Conservation (phyloP, 1,140 invertebrate genomes). For the Anadara kagoshimensis region DNA sequence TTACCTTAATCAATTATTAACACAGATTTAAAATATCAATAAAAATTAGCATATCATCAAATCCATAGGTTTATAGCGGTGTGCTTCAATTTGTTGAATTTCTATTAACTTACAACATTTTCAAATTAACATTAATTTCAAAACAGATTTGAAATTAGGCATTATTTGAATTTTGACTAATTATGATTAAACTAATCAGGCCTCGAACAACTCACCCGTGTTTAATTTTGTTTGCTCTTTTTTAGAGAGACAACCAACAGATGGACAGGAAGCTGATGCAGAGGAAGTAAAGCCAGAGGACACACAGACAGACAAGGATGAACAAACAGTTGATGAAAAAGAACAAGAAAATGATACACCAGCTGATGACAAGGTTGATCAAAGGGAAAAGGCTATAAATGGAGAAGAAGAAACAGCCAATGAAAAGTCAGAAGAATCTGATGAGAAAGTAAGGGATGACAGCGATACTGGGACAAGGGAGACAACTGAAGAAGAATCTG, state of each 20-base stretch:
- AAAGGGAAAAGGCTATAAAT: no score
- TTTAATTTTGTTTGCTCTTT: conserved; percentile 11
- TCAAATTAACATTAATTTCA: no score
- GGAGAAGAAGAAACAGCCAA: neutral
- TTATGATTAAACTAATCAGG: no score
- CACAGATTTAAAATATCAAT: no score
- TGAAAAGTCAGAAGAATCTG: neutral
- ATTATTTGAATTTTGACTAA: no score
- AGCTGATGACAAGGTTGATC: neutral
- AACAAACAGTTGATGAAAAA: conserved; percentile 19
- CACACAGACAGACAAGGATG: conserved; percentile 15
- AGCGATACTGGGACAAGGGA: neutral
- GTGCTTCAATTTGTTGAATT: no score
- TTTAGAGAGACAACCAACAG: neutral
- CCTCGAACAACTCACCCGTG: no score
- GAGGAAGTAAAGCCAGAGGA: neutral
- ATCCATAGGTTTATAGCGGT: no score
- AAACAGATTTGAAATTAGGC: no score
- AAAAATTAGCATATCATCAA: no score
- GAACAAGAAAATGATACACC: conserved; percentile 4
- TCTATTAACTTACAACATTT: no score
- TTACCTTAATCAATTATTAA: no score
- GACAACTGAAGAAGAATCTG: conserved; percentile 6
- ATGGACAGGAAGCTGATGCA: neutral
- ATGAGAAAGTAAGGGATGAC: neutral